A percentile compares a stretch with the other conserved stretches of the same genome.
Evolutionary conservation across 2,888 invertebrate genomes (phyloP).

Genomic region (Hydriomena furcata): DNA sequence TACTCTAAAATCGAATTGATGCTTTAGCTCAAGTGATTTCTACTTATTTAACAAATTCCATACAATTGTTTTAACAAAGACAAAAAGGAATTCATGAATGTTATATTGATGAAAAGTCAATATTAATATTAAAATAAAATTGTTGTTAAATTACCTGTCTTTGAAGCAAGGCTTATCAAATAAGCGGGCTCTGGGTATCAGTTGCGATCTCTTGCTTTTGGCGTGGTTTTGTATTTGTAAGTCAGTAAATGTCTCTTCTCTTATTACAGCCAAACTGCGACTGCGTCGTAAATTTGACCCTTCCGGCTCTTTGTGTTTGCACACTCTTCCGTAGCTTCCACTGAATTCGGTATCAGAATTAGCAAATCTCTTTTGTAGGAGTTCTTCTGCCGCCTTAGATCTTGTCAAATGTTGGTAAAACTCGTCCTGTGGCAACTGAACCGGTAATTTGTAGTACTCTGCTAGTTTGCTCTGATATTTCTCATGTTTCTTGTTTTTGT

Average conservation of each 20-base stretch:
- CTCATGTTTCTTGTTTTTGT: slow-evolving; percentile 72
- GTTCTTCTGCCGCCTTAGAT: slow-evolving; percentile 75
- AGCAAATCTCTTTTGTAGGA: slow-evolving; percentile 71
- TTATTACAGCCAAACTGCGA: slow-evolving; percentile 89
- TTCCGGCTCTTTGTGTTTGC: slow-evolving; percentile 77
- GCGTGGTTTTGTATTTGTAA: slow-evolving; percentile 86
- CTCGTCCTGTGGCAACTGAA: slow-evolving; percentile 77
- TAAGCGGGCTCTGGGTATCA: slow-evolving; percentile 91
- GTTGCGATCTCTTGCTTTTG: slow-evolving; percentile 87
- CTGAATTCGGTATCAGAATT: slow-evolving; percentile 77
- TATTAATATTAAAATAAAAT: not conserved
- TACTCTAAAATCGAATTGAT: too few relatives aligned
- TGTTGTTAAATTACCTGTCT: slow-evolving; percentile 83
- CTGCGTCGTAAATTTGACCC: slow-evolving; percentile 85
- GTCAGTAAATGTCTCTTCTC: slow-evolving; percentile 90
- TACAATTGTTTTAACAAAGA: too few relatives aligned
- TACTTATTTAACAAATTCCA: too few relatives aligned
- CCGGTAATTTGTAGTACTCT: slow-evolving; percentile 75
- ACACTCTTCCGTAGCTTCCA: slow-evolving; percentile 76
- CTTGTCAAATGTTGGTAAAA: slow-evolving; percentile 77
- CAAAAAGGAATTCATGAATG: too few relatives aligned
- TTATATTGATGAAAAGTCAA: too few relatives aligned
- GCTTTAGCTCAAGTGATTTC: too few relatives aligned
- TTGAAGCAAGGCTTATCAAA: slow-evolving; percentile 90
- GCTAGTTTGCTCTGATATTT: slow-evolving; percentile 79